Percentiles rank a stretch among this genome's conserved stretches.
Evolutionary conservation across 1,140 invertebrate species (phyloP).

Genomic region (Ceratina australensis): DNA sequence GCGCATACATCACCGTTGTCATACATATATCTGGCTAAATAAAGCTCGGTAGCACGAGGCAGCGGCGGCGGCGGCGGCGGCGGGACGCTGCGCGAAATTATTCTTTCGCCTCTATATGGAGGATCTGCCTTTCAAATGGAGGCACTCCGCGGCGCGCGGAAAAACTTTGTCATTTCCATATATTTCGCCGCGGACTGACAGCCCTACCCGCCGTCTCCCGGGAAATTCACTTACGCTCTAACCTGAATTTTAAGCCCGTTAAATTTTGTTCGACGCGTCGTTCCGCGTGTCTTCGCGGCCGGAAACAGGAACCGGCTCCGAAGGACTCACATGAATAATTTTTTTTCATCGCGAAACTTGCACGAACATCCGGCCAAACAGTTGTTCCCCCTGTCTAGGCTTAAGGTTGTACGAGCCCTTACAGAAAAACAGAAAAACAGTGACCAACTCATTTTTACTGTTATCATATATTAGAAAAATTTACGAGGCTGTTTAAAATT

Average conservation of each 20-base stretch:
- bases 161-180: constrained; percentile 63
- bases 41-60: constrained; percentile 11
- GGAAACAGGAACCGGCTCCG: too few relatives aligned
- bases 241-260: constrained; percentile 54
- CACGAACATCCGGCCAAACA: too few relatives aligned
- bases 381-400: too few relatives aligned
- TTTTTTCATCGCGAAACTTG: not conserved
- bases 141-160: constrained; percentile 23
- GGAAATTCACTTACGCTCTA: constrained; percentile 54
- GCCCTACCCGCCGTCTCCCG: constrained; percentile 20
- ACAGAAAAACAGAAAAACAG: too few relatives aligned
- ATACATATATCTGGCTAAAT: constrained; percentile 4
- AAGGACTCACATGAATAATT: not conserved
- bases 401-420: too few relatives aligned
- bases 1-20: not conserved
- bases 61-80: not conserved
- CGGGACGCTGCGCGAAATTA: constrained; percentile 50
- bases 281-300: not conserved
- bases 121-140: constrained; percentile 67
- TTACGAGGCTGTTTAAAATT: too few relatives aligned
- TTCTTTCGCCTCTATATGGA: constrained; percentile 49
- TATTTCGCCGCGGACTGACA: constrained; percentile 44
- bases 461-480: too few relatives aligned
- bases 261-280: constrained; percentile 19
- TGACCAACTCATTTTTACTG: too few relatives aligned